phyloP scores from a whole-genome alignment of 2,888 invertebrate species.

The Campaea margaritaria region DNA sequence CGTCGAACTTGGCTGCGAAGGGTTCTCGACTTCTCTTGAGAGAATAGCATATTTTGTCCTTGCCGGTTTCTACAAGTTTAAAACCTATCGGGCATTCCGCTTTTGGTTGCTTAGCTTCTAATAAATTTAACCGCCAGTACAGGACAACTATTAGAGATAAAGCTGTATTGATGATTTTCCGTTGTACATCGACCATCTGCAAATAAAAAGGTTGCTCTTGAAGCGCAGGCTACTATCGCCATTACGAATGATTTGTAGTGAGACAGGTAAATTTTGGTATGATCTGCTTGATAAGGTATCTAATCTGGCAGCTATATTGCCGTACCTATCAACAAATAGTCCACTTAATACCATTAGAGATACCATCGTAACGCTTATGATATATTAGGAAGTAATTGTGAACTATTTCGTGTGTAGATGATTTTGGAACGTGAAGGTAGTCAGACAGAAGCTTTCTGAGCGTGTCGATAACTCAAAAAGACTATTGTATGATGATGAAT shows the following conservation, averaged over 20 bases:
- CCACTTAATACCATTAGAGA: constrained; percentile 54
- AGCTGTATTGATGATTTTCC: constrained; percentile 40
- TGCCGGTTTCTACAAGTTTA: constrained; percentile 51
- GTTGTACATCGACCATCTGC: constrained; percentile 62
- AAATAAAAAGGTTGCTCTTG: constrained; percentile 39
- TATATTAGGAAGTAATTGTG: not conserved
- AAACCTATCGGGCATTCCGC: constrained; percentile 73
- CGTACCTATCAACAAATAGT: constrained; percentile 44
- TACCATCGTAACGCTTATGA: constrained; percentile 49
- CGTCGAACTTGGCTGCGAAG: constrained; percentile 65
- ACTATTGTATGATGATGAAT: no score
- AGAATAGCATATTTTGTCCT: constrained; percentile 60
- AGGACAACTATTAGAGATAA: constrained; percentile 48
- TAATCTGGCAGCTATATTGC: constrained; percentile 47
- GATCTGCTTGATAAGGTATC: constrained; percentile 44
- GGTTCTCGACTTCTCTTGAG: constrained; percentile 72
- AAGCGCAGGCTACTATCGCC: constrained; percentile 1
- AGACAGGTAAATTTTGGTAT: constrained; percentile 36
- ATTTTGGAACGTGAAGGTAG: no score
- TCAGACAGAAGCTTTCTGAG: no score
- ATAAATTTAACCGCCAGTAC: constrained; percentile 44
- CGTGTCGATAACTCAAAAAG: no score
- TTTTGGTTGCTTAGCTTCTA: constrained; percentile 48
- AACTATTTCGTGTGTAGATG: not conserved
- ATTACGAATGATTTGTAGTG: constrained; percentile 16